Evolutionary conservation across 1,140 invertebrate species (phyloP).

Genomic region (Neomicropteryx cornuta): DNA sequence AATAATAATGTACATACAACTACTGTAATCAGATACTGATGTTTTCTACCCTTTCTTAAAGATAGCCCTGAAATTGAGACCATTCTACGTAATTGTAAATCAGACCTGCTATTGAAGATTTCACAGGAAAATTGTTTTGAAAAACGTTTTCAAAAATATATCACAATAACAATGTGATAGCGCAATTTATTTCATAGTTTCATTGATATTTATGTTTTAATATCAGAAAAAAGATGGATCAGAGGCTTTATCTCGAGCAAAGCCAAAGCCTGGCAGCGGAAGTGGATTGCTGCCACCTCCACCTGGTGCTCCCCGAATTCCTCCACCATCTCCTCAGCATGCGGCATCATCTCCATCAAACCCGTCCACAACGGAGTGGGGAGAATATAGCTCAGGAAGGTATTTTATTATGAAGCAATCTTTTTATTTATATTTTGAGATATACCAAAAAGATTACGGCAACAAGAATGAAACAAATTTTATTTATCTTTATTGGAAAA

Average conservation of each 20-base stretch:
- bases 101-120: background rate
- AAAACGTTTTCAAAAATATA: conserved; percentile 3
- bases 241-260: conserved; percentile 50
- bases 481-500: too few relatives aligned
- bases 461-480: too few relatives aligned
- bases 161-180: too few relatives aligned
- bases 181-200: too few relatives aligned
- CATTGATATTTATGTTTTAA: conserved; percentile 9
- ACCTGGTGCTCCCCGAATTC: conserved; percentile 59
- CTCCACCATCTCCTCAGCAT: conserved; percentile 60
- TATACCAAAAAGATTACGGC: conserved; percentile 3
- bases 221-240: conserved; percentile 79
- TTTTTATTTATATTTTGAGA: conserved; percentile 3
- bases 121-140: conserved; percentile 3
- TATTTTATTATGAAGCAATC: conserved; percentile 17
- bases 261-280: conserved; percentile 41
- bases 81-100: background rate
- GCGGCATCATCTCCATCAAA: conserved; percentile 41
- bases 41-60: background rate
- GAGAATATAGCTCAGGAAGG: conserved; percentile 66
- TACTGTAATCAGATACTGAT: background rate
- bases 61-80: background rate
- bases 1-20: too few relatives aligned
- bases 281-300: conserved; percentile 73
- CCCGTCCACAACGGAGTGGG: conserved; percentile 52